phyloP scores from a whole-genome alignment of 2,888 invertebrate genomes.

The Eledone cirrhosa region DNA sequence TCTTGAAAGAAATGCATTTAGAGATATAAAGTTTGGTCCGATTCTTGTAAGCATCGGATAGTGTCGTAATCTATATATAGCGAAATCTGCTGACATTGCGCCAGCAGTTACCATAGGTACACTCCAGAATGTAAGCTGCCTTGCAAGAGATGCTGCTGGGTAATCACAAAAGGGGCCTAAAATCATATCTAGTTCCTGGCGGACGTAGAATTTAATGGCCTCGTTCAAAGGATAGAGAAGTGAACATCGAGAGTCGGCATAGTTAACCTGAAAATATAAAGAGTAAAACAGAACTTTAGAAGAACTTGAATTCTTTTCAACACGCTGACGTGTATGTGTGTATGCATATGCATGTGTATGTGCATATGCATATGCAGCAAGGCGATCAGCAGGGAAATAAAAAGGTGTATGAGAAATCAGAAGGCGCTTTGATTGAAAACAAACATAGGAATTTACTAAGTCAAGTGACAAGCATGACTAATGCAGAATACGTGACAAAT shows the following conservation, averaged over 20 bases:
- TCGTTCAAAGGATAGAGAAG: slow-evolving; percentile 56
- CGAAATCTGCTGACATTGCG: slow-evolving; percentile 62
- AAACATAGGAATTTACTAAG: no score
- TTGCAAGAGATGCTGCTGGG: slow-evolving; percentile 79
- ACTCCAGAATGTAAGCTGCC: slow-evolving; percentile 74
- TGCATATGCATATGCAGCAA: no score
- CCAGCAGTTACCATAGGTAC: slow-evolving; percentile 82
- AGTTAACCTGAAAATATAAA: slow-evolving; percentile 33
- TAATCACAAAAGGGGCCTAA: slow-evolving; percentile 68
- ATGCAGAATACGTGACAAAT: no score
- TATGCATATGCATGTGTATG: no score
- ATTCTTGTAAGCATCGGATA: slow-evolving; percentile 79
- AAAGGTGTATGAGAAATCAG: no score
- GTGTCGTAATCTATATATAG: slow-evolving; percentile 55
- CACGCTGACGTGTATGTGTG: no score
- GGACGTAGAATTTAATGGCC: slow-evolving; percentile 57
- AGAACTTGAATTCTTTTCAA: no score
- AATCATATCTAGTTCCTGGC: slow-evolving; percentile 53
- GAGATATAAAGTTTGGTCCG: slow-evolving; percentile 53
- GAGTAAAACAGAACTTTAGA: not conserved
- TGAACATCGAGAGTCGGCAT: slow-evolving; percentile 53
- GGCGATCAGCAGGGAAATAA: no score
- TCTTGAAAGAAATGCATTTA: slow-evolving; percentile 42
- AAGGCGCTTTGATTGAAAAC: no score
- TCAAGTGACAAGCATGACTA: no score